phyloP scores from a whole-genome alignment of 2,888 invertebrate species.

The Poecilus cupreus region DNA sequence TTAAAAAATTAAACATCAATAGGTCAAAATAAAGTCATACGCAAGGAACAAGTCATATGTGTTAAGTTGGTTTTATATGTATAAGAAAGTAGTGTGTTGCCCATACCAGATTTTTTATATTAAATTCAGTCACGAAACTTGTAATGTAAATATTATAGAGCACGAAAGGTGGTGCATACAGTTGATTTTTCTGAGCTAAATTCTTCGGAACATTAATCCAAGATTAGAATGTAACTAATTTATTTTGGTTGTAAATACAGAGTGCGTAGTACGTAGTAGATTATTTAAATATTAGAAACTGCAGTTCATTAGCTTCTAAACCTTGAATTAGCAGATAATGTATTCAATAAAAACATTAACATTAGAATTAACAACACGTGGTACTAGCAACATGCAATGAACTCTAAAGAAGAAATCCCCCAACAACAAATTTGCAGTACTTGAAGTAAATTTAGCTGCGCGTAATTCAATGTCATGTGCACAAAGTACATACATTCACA shows the following conservation, averaged over 20 bases:
- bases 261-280: background rate
- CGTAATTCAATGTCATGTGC: slow-evolving; percentile 42
- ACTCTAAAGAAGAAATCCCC: background rate
- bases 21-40: too few species aligned
- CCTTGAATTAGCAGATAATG: slow-evolving; percentile 21
- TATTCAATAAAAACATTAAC: slow-evolving; percentile 13
- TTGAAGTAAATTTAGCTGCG: slow-evolving; percentile 3
- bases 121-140: too few species aligned
- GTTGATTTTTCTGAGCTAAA: too few species aligned
- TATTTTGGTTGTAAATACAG: background rate
- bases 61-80: too few species aligned
- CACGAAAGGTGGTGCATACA: too few species aligned
- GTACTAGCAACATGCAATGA: background rate
- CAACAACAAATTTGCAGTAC: slow-evolving; percentile 1
- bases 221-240: too few species aligned
- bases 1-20: too few species aligned
- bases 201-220: too few species aligned
- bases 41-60: too few species aligned
- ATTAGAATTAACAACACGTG: slow-evolving; percentile 19
- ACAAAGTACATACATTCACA: slow-evolving; percentile 30
- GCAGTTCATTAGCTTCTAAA: slow-evolving; percentile 18
- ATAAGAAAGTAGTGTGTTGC: too few species aligned
- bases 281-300: background rate
- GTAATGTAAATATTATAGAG: too few species aligned
- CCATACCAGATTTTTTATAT: too few species aligned